Conservation (phyloP, 2,888 invertebrate genomes). For the Melanotus villosus region DNA sequence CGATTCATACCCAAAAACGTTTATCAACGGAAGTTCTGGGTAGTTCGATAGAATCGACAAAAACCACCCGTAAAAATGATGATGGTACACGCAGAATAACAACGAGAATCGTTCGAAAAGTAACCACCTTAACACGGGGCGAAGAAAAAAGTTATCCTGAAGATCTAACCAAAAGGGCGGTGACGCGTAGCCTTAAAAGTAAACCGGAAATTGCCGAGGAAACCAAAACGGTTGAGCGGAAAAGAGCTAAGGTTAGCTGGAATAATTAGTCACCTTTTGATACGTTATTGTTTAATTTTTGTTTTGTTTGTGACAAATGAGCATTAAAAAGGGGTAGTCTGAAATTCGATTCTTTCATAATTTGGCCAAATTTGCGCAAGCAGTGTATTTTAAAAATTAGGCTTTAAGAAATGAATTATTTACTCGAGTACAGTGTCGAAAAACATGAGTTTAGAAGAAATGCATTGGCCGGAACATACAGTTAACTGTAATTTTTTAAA, state of each 20-base stretch:
- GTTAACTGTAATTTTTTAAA: too few species aligned
- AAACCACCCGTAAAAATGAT: conserved; percentile 84
- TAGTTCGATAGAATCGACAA: conserved; percentile 87
- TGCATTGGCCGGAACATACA: too few species aligned
- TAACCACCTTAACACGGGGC: conserved; percentile 89
- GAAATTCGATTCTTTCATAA: too few species aligned
- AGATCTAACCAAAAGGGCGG: conserved; percentile 75
- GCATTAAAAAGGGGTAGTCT: too few species aligned
- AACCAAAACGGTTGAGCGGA: conserved; percentile 73
- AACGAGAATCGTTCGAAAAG: conserved; percentile 88
- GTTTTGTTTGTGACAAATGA: too few species aligned
- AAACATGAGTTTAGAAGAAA: too few species aligned
- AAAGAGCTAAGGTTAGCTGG: conserved; percentile 82
- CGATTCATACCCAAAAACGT: conserved; percentile 86
- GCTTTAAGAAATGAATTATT: too few species aligned
- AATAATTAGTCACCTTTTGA: conserved; percentile 1
- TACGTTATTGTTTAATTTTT: neutral
- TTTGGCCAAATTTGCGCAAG: too few species aligned
- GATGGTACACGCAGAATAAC: conserved; percentile 87
- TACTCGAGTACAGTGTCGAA: too few species aligned
- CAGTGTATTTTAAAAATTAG: too few species aligned
- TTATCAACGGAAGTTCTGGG: conserved; percentile 89
- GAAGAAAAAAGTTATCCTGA: conserved; percentile 85
- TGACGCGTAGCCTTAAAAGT: conserved; percentile 72
- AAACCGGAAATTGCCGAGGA: conserved; percentile 72